Evolutionary conservation across 2,797 vertebrate genomes (phyloP).

Genomic region (Micromesistius poutassou): DNA sequence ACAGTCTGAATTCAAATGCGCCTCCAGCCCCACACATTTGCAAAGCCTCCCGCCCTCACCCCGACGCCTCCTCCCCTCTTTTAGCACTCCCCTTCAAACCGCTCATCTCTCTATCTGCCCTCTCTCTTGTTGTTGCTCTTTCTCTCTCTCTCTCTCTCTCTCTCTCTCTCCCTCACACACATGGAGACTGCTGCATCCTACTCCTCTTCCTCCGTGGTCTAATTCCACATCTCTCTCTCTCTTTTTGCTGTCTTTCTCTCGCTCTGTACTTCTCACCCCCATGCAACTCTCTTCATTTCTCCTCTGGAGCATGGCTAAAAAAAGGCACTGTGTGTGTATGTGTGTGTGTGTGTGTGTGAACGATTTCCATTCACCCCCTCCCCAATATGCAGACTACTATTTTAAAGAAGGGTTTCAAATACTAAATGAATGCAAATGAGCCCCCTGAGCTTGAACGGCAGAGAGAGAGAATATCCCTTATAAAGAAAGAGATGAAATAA

Average conservation of each 20-base stretch:
- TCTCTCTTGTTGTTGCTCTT: background rate
- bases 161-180: conserved; percentile 21
- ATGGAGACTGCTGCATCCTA: conserved; percentile 28
- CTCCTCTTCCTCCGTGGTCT: background rate
- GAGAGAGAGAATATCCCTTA: background rate
- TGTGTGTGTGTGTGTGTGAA: background rate
- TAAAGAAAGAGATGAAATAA: background rate
- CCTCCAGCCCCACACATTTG: conserved; percentile 49
- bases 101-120: conserved; percentile 26
- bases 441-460: background rate
- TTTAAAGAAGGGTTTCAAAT: conserved; percentile 20
- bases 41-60: conserved; percentile 31
- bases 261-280: conserved; percentile 24
- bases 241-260: background rate
- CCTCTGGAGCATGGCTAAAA: conserved; percentile 21
- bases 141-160: conserved; percentile 26
- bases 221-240: conserved; percentile 12
- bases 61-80: conserved; percentile 22
- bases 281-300: conserved; percentile 26
- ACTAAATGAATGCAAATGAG: conserved; percentile 39
- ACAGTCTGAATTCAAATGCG: conserved; percentile 75
- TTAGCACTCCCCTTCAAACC: conserved; percentile 22
- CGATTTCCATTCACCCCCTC: conserved; percentile 28
- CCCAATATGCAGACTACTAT: conserved; percentile 23
- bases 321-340: conserved; percentile 2